These are phyloP conservation scores for Thereva unica DNA, from an alignment of 2,888 invertebrate species.

Conservation along the genomic window DNA sequence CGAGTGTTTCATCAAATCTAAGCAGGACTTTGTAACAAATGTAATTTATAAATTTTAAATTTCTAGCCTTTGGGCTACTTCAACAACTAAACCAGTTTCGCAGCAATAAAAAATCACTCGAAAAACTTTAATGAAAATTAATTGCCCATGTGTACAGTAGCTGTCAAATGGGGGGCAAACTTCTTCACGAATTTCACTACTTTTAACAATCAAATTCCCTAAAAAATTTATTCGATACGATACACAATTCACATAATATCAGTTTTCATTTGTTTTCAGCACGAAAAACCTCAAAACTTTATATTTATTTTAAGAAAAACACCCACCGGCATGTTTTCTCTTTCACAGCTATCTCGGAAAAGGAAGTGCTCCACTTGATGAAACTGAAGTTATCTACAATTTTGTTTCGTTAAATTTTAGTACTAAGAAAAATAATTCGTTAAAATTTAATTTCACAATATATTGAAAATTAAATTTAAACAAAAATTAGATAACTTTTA, in stretches of 20 bases:
- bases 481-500: no score
- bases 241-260: background rate
- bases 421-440: background rate
- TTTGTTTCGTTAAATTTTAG: background rate
- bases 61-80: background rate
- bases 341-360: conserved; percentile 58
- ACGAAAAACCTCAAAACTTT: conserved; percentile 7
- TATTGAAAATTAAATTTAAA: no score
- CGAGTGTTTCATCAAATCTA: no score
- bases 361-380: conserved; percentile 50
- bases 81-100: background rate
- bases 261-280: background rate
- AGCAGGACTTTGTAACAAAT: background rate
- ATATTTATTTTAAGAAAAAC: conserved; percentile 35
- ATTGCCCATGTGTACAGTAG: conserved; percentile 44
- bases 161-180: conserved; percentile 11
- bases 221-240: no score
- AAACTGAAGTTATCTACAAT: conserved; percentile 10
- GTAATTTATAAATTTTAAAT: background rate
- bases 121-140: background rate
- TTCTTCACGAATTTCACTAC: background rate
- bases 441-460: background rate
- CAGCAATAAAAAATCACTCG: background rate
- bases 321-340: conserved; percentile 60
- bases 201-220: no score